Conservation (phyloP, 2,888 invertebrate species). For the Tetragonula carbonaria region DNA sequence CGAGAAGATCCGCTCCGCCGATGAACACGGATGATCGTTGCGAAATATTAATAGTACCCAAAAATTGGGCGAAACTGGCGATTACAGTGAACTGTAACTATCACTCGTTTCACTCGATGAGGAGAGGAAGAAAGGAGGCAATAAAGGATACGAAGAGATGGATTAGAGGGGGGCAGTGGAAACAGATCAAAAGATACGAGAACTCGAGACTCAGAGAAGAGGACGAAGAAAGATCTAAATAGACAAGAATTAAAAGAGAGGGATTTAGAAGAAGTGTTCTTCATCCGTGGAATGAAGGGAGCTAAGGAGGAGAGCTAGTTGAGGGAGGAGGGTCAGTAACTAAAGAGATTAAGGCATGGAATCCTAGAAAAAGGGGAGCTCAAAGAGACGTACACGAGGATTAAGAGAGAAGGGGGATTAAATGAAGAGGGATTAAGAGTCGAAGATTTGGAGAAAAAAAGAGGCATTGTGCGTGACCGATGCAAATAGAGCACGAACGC, state of each 20-base stretch:
- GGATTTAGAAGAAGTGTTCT: slow-evolving; percentile 27
- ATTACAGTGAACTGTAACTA: not conserved
- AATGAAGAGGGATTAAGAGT: slow-evolving; percentile 40
- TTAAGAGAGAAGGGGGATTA: slow-evolving; percentile 26
- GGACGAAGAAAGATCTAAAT: slow-evolving; percentile 22
- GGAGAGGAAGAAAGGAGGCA: not conserved
- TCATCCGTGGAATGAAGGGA: slow-evolving; percentile 12
- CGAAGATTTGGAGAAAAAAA: slow-evolving; percentile 18
- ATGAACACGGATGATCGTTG: no score
- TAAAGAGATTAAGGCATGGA: slow-evolving; percentile 40
- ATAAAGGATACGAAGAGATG: not conserved
- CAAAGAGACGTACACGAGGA: slow-evolving; percentile 33
- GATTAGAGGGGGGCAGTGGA: slow-evolving; percentile 4
- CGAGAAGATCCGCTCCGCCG: no score
- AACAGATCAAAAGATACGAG: slow-evolving; percentile 20
- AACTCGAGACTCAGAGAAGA: not conserved
- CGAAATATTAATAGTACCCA: not conserved
- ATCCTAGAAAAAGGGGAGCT: slow-evolving; percentile 41
- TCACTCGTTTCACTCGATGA: not conserved
- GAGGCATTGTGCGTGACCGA: not conserved
- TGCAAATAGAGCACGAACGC: not conserved
- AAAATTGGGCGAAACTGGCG: not conserved
- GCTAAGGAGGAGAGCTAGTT: not conserved
- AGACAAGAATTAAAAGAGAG: slow-evolving; percentile 35
- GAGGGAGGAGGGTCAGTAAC: slow-evolving; percentile 29